Conservation (phyloP, 2,113 vertebrate genomes). For the Cottus gobio region DNA sequence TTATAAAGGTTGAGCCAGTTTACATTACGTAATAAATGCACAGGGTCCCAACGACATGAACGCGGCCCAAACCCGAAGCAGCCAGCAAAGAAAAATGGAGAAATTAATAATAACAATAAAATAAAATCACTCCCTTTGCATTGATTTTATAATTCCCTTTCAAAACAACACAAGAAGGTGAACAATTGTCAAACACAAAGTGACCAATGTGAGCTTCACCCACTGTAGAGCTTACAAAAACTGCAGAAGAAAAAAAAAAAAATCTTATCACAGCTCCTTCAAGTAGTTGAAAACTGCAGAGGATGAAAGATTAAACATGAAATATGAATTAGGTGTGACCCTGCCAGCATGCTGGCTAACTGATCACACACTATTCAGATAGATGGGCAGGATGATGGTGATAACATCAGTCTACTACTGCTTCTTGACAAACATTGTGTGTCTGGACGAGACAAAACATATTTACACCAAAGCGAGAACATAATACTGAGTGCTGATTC, state of each 20-base stretch:
- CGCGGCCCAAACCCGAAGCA: constrained; percentile 63
- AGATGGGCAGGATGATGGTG: constrained; percentile 12
- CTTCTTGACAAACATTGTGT: constrained; percentile 36
- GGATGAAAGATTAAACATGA: constrained; percentile 31
- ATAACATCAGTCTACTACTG: constrained; percentile 14
- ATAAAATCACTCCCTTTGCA: constrained; percentile 77
- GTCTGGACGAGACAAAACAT: constrained; percentile 38
- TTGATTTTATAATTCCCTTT: constrained; percentile 81
- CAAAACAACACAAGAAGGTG: constrained; percentile 59
- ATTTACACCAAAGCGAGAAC: constrained; percentile 41
- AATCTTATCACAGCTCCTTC: constrained; percentile 73
- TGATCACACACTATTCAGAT: constrained; percentile 7
- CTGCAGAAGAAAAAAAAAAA: constrained; percentile 57
- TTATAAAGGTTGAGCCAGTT: constrained; percentile 33
- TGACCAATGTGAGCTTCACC: constrained; percentile 69
- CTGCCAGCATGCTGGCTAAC: constrained; percentile 4
- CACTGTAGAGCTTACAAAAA: constrained; percentile 75
- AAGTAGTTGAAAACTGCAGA: constrained; percentile 80
- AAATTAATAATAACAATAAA: constrained; percentile 36
- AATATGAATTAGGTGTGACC: constrained; percentile 27
- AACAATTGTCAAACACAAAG: constrained; percentile 54
- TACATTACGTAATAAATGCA: constrained; percentile 51
- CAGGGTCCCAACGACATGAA: constrained; percentile 44
- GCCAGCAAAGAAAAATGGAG: constrained; percentile 47
- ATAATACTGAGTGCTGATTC: constrained; percentile 68